Evolutionary conservation across 2,797 vertebrate genomes (phyloP).

Genomic region (Lithobates pipiens): DNA sequence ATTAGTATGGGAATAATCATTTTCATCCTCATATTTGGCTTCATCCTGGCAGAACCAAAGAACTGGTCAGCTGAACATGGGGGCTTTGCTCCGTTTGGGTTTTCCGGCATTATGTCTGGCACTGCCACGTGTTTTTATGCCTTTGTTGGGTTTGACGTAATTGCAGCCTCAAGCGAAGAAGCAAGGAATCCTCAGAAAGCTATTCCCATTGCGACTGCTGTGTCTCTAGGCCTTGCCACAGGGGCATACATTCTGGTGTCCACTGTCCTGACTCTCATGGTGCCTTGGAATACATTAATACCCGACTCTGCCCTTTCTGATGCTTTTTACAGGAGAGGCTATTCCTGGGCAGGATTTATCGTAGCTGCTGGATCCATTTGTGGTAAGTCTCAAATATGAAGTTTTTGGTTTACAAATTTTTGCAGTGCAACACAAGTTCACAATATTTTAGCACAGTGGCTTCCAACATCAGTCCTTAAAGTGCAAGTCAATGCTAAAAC

Average conservation of each 20-base stretch:
- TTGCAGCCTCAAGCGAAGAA: constrained; percentile 93
- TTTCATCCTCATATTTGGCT: constrained; percentile 92
- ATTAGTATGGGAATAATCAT: constrained; percentile 86
- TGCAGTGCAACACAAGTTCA: no score
- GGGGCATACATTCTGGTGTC: constrained; percentile 91
- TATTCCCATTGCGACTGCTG: constrained; percentile 87
- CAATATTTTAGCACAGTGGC: no score
- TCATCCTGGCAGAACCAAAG: constrained; percentile 84
- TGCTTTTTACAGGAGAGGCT: constrained; percentile 92
- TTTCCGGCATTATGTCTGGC: constrained; percentile 91
- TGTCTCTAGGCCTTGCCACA: constrained; percentile 86
- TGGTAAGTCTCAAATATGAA: constrained; percentile 78
- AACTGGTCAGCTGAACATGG: constrained; percentile 90
- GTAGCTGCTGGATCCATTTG: constrained; percentile 94
- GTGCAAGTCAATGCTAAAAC: no score
- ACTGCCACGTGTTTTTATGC: constrained; percentile 96
- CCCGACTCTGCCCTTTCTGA: constrained; percentile 91
- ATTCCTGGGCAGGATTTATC: constrained; percentile 92
- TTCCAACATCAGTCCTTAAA: no score
- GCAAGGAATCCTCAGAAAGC: constrained; percentile 89
- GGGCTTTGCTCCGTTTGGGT: constrained; percentile 89
- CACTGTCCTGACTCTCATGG: constrained; percentile 90
- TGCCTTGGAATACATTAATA: constrained; percentile 92
- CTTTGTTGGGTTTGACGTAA: constrained; percentile 95
- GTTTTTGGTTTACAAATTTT: not conserved